Evolutionary conservation across 2,888 invertebrate species (phyloP).

Genomic region (Hoplodrina ambigua): DNA sequence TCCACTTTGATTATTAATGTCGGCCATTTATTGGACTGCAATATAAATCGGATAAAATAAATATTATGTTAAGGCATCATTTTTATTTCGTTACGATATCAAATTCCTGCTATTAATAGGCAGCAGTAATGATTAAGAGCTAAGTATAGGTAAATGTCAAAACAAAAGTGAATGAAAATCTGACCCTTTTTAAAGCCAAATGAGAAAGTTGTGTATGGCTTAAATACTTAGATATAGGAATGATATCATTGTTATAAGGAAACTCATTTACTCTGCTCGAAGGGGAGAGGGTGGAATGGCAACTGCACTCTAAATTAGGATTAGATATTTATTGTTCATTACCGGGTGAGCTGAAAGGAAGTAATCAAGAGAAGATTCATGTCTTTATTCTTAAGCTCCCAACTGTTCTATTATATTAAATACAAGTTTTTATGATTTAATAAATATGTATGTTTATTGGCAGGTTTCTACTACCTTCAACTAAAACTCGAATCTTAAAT

Average conservation of each 20-base stretch:
- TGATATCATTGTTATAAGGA: conserved; percentile 57
- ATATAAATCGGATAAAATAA: conserved; percentile 79
- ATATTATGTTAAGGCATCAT: conserved; percentile 70
- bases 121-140: conserved; percentile 15
- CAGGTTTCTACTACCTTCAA: conserved; percentile 44
- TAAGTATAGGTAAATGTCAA: not conserved
- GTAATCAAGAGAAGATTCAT: conserved; percentile 48
- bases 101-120: conserved; percentile 25
- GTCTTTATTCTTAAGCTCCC: conserved; percentile 16
- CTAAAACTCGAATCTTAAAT: conserved; percentile 71
- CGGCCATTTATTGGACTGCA: conserved; percentile 78
- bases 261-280: conserved; percentile 49
- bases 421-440: conserved; percentile 39
- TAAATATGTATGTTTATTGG: conserved; percentile 30
- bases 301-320: conserved; percentile 58
- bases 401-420: conserved; percentile 17
- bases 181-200: conserved; percentile 44
- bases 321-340: conserved; percentile 57
- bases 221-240: conserved; percentile 40
- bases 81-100: conserved; percentile 51
- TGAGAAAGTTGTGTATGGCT: conserved; percentile 32
- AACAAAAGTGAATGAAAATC: conserved; percentile 17
- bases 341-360: conserved; percentile 42
- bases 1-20: conserved; percentile 84
- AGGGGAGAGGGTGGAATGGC: conserved; percentile 56